Base-by-base conservation (phyloP, 2,113 vertebrate genomes). In the Sapayoa aenigma region DNA sequence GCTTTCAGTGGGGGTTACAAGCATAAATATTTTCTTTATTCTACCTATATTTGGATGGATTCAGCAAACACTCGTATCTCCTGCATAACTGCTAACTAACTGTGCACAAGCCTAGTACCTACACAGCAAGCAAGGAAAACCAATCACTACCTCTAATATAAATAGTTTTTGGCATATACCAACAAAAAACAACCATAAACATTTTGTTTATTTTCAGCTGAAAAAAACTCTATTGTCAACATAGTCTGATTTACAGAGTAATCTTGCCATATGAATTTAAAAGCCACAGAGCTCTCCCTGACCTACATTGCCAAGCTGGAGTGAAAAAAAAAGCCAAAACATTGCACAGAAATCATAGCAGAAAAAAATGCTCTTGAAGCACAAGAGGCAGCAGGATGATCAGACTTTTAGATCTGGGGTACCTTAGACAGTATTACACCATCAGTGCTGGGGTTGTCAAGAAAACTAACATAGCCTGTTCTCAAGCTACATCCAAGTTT, bases 251-350 rank as follows among this genome's bases (percentile, higher is more conserved):
- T 93, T 92, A 95, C 28, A 46, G 62, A 41, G 59, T 93, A 94
- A 95, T 96, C 84, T 94, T 71, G 72, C 73, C 77, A 88, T 92
- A 90, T 66, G 79, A 90, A 78, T 83, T 93, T 47, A 58, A 89
- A 77, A 95, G 66, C 75, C 86, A 84, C 49, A 93, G 92, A 96
- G 52, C 80, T 87, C 87, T 92, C 73, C 55, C 85, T 93, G 84
- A 95, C 87, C 84, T 94, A 91, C 80, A 94, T 92, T 78, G 44
- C 53, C 20, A 77, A 59, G 27, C 9, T 50, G 25, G 18, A 86
- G 56, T 28, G 35, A 9, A 71, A 85, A 66, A 58, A 47, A 41
- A 63, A 37, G n/a, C 25, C 24, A 47, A 44, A 44, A 14, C 41
- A 44, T 49, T 41, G 44, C 55, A 68, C 74, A 83, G 68, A 93